phyloP scores from a whole-genome alignment of 2,113 vertebrate species.

The Mastomys coucha region DNA sequence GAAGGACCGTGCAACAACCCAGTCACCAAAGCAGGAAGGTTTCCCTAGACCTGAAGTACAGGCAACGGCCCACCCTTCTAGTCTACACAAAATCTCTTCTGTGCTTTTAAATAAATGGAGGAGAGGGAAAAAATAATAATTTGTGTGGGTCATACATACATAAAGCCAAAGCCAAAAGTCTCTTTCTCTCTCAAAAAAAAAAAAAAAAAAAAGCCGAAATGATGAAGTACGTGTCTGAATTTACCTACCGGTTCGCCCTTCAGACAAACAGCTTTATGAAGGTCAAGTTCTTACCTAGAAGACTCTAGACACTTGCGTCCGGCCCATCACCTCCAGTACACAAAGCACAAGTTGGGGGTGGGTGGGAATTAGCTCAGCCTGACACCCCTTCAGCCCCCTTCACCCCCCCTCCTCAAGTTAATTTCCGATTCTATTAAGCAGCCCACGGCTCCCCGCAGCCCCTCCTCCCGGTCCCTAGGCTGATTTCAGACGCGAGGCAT shows the following conservation, averaged over 20 bases:
- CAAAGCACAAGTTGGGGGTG: slow-evolving; percentile 72
- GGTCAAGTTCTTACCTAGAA: background rate
- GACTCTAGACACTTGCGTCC: background rate
- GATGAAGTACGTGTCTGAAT: slow-evolving; percentile 37
- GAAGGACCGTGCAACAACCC: background rate
- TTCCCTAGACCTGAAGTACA: background rate
- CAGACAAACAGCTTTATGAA: background rate
- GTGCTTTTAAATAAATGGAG: background rate
- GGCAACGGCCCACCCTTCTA: background rate
- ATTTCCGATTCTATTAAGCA: slow-evolving; percentile 85
- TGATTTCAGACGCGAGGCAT: slow-evolving; percentile 90
- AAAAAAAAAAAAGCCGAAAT: background rate
- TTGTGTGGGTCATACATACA: background rate
- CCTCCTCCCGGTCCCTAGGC: background rate
- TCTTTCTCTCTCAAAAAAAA: background rate
- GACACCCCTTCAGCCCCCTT: slow-evolving; percentile 48
- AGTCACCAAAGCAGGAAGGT: fast-evolving
- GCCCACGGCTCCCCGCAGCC: background rate
- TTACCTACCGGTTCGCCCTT: background rate
- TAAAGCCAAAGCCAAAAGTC: slow-evolving; percentile 55
- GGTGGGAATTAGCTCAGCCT: slow-evolving; percentile 53
- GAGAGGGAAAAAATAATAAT: background rate
- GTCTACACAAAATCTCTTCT: background rate
- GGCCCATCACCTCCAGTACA: slow-evolving; percentile 63
- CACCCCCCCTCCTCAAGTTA: slow-evolving; percentile 61